Base-by-base conservation (phyloP, 2,888 invertebrate genomes). In the Eupelmus urozonus region DNA sequence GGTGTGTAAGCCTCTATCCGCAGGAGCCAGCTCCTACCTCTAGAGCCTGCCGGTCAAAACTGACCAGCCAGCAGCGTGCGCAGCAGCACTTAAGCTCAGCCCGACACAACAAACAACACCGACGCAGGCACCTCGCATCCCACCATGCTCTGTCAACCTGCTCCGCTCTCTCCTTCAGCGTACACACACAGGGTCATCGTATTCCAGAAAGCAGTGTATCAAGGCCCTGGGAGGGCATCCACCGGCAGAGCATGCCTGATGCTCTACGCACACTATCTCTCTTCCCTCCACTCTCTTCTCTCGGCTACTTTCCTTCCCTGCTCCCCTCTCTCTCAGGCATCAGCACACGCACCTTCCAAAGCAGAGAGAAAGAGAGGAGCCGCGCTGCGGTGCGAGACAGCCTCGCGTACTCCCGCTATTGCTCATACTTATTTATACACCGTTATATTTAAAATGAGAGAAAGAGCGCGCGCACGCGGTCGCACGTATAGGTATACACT, bases 371-470 rank as follows among this genome's bases (percentile, higher is more conserved):
- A 63, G 70, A 55, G 67, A 71, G 76, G 71, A 25, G 82, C 76
- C 65, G 72, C 72, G 69, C 57, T n/a, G 69, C 18, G 5, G 59
- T 34, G 62, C 81, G 81, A 82, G 82, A 85, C 85, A 85, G 85
- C 85, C 85, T 86, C 86, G 86, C 87, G 87, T 87, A 88, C 87
- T 88, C 88, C 85, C 85, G 89, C 88, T 89, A 86, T 88, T 89
- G 89, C 88, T 89, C 89, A 89, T 89, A 89, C 89, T 89, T 89
- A 89, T 89, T 89, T 88, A 89, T 89, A 89, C 87, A 87, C 87
- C 87, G 89, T 89, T 89, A 89, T 89, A 89, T 89, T 89, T 89
- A 88, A 89, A 89, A 89, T 89, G 88, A 88, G 87, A 87, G 86
- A 78, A 78, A 80, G 78, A 78, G 79, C 67, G 71, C 70, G 9